phyloP scores from a whole-genome alignment of 2,888 invertebrate genomes.

The Temnothorax rugatulus region DNA sequence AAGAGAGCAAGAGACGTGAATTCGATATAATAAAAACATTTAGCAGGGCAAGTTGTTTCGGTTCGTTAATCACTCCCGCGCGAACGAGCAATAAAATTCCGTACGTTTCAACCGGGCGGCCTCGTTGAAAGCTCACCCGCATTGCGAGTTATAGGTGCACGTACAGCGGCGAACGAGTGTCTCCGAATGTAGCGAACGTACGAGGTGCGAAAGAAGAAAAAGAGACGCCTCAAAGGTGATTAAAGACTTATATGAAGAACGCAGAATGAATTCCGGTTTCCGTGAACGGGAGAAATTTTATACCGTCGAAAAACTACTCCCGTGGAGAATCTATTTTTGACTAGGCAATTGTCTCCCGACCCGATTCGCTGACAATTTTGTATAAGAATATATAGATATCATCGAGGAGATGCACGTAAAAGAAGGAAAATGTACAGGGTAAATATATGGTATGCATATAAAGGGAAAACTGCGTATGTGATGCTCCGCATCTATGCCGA shows the following conservation, averaged over 20 bases:
- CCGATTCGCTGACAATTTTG: conserved; percentile 12
- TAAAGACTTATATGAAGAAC: conserved; percentile 21
- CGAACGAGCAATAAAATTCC: conserved; percentile 56
- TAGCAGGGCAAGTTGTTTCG: conserved; percentile 35
- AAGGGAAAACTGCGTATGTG: background rate
- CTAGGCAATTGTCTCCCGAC: background rate
- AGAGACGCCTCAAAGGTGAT: background rate
- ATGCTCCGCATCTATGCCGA: background rate
- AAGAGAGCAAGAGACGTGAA: conserved; percentile 22
- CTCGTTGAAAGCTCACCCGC: conserved; percentile 41
- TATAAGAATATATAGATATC: background rate
- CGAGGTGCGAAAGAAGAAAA: background rate
- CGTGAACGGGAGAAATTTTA: background rate
- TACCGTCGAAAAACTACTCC: background rate
- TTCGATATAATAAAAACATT: conserved; percentile 63
- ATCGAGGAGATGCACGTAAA: background rate
- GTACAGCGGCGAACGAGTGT: conserved; percentile 3
- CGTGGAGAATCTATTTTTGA: conserved; percentile 1
- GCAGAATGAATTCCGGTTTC: background rate
- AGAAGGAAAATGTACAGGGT: background rate
- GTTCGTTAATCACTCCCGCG: conserved; percentile 52
- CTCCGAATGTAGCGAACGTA: background rate
- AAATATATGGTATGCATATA: background rate
- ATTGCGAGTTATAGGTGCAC: conserved; percentile 34
- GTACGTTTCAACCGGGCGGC: conserved; percentile 20